Evolutionary conservation across 2,113 vertebrate genomes (phyloP).

Genomic region (Tachysurus fulvidraco): DNA sequence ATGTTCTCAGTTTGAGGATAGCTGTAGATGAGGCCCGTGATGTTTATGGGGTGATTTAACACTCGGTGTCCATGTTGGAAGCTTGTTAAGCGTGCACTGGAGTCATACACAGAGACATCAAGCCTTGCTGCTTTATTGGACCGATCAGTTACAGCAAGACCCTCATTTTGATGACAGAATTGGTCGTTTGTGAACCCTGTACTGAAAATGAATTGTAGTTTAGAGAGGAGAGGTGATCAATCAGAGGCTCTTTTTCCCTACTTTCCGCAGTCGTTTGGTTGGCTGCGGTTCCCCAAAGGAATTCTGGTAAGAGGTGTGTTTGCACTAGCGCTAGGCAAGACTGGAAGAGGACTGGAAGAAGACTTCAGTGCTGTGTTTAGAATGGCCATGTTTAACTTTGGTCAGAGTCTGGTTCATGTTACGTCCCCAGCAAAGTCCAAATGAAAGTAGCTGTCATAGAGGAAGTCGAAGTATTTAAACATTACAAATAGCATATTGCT

Average conservation of each 20-base stretch:
- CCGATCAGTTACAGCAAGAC: slow-evolving; percentile 44
- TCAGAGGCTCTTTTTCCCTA: slow-evolving; percentile 44
- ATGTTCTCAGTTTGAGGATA: not conserved
- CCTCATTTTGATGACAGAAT: slow-evolving; percentile 9
- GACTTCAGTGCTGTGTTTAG: slow-evolving; percentile 47
- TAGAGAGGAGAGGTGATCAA: slow-evolving; percentile 30
- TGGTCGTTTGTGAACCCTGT: slow-evolving; percentile 28
- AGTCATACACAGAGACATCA: slow-evolving; percentile 7
- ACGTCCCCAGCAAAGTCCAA: slow-evolving; percentile 24
- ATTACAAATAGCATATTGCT: slow-evolving; percentile 10
- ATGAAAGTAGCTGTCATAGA: slow-evolving; percentile 55
- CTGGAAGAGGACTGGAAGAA: slow-evolving; percentile 29
- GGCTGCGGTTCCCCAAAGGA: slow-evolving; percentile 35
- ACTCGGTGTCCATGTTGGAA: slow-evolving; percentile 37
- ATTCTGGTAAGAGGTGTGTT: slow-evolving; percentile 43
- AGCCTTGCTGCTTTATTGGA: slow-evolving; percentile 44
- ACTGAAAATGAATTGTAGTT: slow-evolving; percentile 4
- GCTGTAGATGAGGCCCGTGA: slow-evolving; percentile 37
- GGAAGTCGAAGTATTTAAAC: slow-evolving; percentile 31
- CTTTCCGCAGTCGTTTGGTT: not conserved
- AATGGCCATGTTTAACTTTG: slow-evolving; percentile 37
- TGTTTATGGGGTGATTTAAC: slow-evolving; percentile 48
- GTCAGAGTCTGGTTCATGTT: no score
- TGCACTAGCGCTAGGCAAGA: slow-evolving; percentile 45
- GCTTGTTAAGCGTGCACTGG: slow-evolving; percentile 38